These are phyloP conservation scores for Rotaria macrura DNA, from an alignment of 2,888 invertebrate genomes.

Conservation along the genomic window DNA sequence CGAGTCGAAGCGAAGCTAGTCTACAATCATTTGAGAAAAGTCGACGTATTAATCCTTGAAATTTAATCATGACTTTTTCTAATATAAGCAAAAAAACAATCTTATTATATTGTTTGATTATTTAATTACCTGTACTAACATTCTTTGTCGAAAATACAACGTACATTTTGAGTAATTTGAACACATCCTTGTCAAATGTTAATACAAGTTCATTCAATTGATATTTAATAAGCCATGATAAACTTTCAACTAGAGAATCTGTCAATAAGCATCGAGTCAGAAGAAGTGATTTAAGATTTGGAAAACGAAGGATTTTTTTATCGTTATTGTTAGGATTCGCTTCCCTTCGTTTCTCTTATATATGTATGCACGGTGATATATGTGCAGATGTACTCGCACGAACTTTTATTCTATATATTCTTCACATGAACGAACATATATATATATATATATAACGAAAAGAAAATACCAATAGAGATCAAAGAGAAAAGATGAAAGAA, in stretches of 20 bases:
- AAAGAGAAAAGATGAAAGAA: too few relatives aligned
- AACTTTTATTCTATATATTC: too few relatives aligned
- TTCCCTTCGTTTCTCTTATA: too few relatives aligned
- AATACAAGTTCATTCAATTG: not conserved
- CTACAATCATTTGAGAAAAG: not conserved
- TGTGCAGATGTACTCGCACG: too few relatives aligned
- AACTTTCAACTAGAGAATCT: not conserved
- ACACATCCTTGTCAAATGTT: not conserved
- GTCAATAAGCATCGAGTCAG: not conserved
- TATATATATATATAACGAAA: too few relatives aligned
- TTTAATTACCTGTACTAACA: not conserved
- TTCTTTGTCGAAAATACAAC: not conserved
- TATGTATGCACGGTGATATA: too few relatives aligned
- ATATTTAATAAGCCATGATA: not conserved
- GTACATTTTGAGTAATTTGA: not conserved
- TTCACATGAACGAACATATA: too few relatives aligned
- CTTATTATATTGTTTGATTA: not conserved
- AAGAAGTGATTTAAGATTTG: not conserved
- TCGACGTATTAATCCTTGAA: not conserved
- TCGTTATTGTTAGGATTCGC: not conserved
- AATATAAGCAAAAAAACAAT: not conserved
- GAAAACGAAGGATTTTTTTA: not conserved
- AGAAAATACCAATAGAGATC: too few relatives aligned
- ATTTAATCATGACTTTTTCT: not conserved
- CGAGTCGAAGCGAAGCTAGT: too few relatives aligned